Base-by-base conservation (phyloP, 2,797 vertebrate genomes). In the Anabas testudineus region DNA sequence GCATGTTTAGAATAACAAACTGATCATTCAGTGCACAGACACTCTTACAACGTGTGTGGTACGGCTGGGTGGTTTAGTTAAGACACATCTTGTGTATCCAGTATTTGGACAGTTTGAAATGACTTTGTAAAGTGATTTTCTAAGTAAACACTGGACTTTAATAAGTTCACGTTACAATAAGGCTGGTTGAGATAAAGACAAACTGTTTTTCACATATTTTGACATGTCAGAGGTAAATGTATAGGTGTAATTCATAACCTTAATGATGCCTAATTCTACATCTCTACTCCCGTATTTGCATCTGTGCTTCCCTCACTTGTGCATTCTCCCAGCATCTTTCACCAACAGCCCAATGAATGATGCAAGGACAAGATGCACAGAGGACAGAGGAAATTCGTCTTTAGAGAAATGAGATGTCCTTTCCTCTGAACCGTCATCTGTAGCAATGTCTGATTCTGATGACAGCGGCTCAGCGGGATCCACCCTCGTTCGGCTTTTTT, bases 1-100 rank as follows among this genome's bases (percentile, higher is more conserved):
- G 53, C 61, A 67, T 52, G 51, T 60, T 74, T 46, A 53, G 62
- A 65, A 61, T 70, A 64, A 65, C 22, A 59, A 73, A 46, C 66
- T 56, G 22, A 36, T 42, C 42, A 49, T 8, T 21, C 47, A 42
- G 28, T 24, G 18, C 39, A 42, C 39, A 14, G 9, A 3, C 5
- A 21, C 5, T 55, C 37, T 18, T 24, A 39, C 32, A 22, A 39
- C 5, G 0, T 12, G 18, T 59, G 28, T 32, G 10, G 32, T 32
- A 8, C 7, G 2, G 28, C 26, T 36, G 12, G 34, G 34, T 36
- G 13, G 12, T 36, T 8, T 32, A 9, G 30, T 30, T 32, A 8
- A 32, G 30, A 32, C 8, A 32, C 32, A 32, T 30, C 6, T 6
- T 30, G 34, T 36, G 10, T 13, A 12, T 36, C 36, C 12, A 4